Conservation (phyloP, 1,140 invertebrate genomes). For the Belonocnema kinseyi region DNA sequence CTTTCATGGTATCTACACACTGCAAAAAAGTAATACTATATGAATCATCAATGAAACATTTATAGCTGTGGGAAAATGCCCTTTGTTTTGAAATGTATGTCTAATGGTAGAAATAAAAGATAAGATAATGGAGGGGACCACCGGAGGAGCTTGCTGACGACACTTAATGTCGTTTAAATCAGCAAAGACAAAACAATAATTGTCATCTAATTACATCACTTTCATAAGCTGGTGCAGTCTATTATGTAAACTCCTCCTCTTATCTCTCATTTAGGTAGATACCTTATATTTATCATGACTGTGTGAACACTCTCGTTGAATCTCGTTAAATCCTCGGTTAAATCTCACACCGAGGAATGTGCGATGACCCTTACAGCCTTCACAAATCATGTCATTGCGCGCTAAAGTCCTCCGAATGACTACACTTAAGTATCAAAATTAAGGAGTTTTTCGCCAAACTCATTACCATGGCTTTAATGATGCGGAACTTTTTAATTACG, state of each 20-base stretch:
- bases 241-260: slow-evolving; percentile 57
- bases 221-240: slow-evolving; percentile 41
- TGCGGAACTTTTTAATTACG: neutral
- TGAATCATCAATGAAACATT: neutral
- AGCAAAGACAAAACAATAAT: slow-evolving; percentile 57
- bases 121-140: slow-evolving; percentile 19
- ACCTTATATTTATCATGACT: slow-evolving; percentile 31
- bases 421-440: slow-evolving; percentile 12
- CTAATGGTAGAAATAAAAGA: slow-evolving; percentile 33
- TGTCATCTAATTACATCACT: slow-evolving; percentile 49
- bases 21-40: neutral
- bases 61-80: neutral
- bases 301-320: slow-evolving; percentile 41
- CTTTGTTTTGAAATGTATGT: slow-evolving; percentile 28
- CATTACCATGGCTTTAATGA: slow-evolving; percentile 1
- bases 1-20: too few relatives aligned
- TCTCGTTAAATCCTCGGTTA: too few relatives aligned
- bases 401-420: slow-evolving; percentile 28
- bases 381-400: slow-evolving; percentile 47
- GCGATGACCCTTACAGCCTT: slow-evolving; percentile 43
- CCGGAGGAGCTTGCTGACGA: slow-evolving; percentile 8
- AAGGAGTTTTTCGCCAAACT: slow-evolving; percentile 2
- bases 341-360: slow-evolving; percentile 41
- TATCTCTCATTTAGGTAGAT: slow-evolving; percentile 46
- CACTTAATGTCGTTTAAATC: slow-evolving; percentile 4